Base-by-base conservation (phyloP, 2,113 vertebrate species). In the Corythornis vintsioides region DNA sequence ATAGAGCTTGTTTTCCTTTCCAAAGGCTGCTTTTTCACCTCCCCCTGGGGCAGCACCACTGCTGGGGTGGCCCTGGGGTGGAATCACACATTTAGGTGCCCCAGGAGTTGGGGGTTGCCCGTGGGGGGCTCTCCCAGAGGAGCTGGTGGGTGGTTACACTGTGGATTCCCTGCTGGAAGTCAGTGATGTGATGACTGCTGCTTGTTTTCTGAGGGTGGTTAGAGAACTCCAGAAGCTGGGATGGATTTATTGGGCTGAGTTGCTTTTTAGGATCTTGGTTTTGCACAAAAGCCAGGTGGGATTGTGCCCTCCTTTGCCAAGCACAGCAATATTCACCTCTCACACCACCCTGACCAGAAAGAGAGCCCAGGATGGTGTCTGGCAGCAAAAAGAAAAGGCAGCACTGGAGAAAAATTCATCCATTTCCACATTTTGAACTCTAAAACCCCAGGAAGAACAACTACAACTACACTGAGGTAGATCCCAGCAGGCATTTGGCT, bases 1-100 rank as follows among this genome's bases (percentile, higher is more conserved):
- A 96, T 96, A 96, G 10, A 65, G 75, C 93, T 80, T 94, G 93
- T 94, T 96, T 96, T 66, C 17, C 0, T 28, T 43, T 33, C 45
- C 40, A 15, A 63, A 88, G 72, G 71, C 21, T 80, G 90, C 73
- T 94, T 81, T 45, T 17, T 19, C n/a, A 61, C n/a, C 52, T 63
- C 0, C 25, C 55, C 61, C 4, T 18, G 42, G 15, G 26, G 59
- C 52, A 5, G 52, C 0, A 12, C 59, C 14, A 38, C 38, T 38
- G 38, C 38, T 38, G 38, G 38, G 38, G 8, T 38, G 38, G 38
- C 38, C 38, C 38, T 38, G 38, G 38, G 38, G 38, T 38, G 38
- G 38, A 38, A 38, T 38, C 38, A 38, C 38, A 38, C 38, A 10
- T 38, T 38, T 38, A 9, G 38, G 10, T 38, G 38, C 38, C 38